phyloP scores from a whole-genome alignment of 1,140 invertebrate species.

The Andrena cerasifolii region DNA sequence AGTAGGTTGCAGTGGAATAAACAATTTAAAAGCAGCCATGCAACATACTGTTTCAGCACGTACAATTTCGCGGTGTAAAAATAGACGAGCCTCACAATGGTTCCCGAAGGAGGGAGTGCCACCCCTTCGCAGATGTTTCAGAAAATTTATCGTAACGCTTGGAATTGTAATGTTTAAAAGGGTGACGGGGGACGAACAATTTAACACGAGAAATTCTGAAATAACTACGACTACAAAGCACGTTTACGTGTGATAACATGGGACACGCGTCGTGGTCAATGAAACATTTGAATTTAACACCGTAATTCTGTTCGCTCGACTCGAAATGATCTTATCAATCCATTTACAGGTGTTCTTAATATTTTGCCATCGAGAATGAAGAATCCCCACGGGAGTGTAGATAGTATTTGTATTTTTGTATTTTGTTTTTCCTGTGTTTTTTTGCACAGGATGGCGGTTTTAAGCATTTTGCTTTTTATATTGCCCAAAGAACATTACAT shows the following conservation, averaged over 20 bases:
- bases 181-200: constrained; percentile 16
- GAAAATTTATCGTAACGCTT: constrained; percentile 21
- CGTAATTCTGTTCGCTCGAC: neutral
- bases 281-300: constrained; percentile 9
- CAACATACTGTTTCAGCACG: neutral
- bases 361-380: too few species aligned
- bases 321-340: neutral
- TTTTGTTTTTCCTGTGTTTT: too few species aligned
- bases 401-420: too few species aligned
- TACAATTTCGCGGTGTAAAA: neutral
- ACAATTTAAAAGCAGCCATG: constrained; percentile 14
- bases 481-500: too few species aligned
- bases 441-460: too few species aligned
- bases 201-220: constrained; percentile 10
- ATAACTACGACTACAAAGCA: neutral
- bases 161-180: constrained; percentile 19
- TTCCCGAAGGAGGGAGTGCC: constrained; percentile 3
- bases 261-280: neutral
- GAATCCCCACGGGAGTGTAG: too few species aligned
- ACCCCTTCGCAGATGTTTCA: neutral
- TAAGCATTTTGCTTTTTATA: too few species aligned
- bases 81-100: constrained; percentile 9
- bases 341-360: neutral
- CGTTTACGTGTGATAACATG: neutral
- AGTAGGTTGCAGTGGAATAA: constrained; percentile 11